These are phyloP conservation scores for Eilema sororculum DNA, from an alignment of 2,888 invertebrate species.

Conservation along the genomic window DNA sequence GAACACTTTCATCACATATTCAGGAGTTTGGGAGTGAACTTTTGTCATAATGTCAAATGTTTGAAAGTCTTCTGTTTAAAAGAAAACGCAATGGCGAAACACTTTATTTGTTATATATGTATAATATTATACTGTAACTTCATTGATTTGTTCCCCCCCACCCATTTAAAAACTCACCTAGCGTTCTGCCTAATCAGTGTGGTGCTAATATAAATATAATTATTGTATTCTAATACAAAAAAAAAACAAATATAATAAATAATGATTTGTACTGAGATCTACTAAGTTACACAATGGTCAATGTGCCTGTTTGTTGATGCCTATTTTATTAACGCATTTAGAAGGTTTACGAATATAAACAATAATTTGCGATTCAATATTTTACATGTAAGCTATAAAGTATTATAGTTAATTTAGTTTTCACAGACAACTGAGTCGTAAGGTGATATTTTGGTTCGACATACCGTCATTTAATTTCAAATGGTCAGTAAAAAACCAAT, in stretches of 20 bases:
- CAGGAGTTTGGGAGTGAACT: neutral
- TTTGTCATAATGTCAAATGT: neutral
- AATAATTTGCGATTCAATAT: conserved; percentile 44
- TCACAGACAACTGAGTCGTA: conserved; percentile 23
- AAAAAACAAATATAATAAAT: conserved; percentile 30
- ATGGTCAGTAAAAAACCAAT: conserved; percentile 31
- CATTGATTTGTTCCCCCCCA: neutral
- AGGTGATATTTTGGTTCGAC: conserved; percentile 28
- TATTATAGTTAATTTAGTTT: conserved; percentile 53
- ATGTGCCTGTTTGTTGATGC: conserved; percentile 54
- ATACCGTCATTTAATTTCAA: conserved; percentile 15
- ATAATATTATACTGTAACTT: neutral
- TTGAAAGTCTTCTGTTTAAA: neutral
- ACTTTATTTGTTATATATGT: neutral
- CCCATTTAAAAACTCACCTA: neutral
- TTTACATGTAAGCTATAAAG: conserved; percentile 54
- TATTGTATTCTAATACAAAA: conserved; percentile 20
- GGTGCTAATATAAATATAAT: conserved; percentile 28
- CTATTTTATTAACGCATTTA: neutral
- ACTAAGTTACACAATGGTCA: conserved; percentile 52
- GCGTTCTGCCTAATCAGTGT: conserved; percentile 13
- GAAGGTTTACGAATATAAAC: no score
- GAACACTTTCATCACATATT: no score
- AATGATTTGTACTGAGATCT: conserved; percentile 55
- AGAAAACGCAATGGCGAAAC: neutral